Percentiles rank a stretch among this genome's conserved stretches.
Evolutionary conservation across 2,797 vertebrate genomes (phyloP).

Genomic region (Agapornis canus): DNA sequence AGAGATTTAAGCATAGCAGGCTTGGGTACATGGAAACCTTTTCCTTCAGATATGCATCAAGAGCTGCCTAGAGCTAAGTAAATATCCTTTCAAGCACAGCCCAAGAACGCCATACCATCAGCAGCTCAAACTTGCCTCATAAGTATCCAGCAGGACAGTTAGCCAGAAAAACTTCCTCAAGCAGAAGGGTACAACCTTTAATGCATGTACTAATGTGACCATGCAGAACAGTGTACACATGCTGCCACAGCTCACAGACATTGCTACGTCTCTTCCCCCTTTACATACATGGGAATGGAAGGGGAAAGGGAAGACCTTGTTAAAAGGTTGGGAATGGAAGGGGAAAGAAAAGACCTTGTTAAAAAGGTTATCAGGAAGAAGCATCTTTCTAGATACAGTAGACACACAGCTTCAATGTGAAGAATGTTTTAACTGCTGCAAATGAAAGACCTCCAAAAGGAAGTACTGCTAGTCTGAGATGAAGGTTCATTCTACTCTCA

Average conservation of each 20-base stretch:
- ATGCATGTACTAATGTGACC: background rate
- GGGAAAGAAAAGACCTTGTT: background rate
- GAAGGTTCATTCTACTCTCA: background rate
- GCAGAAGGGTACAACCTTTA: background rate
- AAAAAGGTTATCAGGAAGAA: background rate
- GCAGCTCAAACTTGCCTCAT: background rate
- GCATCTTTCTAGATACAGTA: background rate
- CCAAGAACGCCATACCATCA: background rate
- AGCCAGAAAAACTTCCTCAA: background rate
- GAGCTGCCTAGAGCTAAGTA: background rate
- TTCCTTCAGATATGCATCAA: background rate
- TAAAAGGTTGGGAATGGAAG: background rate
- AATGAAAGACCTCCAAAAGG: background rate
- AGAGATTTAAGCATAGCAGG: background rate
- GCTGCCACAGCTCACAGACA: background rate
- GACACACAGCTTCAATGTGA: background rate
- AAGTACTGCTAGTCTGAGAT: background rate
- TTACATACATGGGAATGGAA: background rate
- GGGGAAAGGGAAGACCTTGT: background rate
- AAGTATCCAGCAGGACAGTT: background rate
- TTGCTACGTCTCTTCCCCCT: background rate
- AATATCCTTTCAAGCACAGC: background rate
- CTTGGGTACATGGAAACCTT: background rate
- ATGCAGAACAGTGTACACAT: background rate
- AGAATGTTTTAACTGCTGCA: background rate